phyloP scores from a whole-genome alignment of 2,797 vertebrate species.

The Paramormyrops hopkinsi region DNA sequence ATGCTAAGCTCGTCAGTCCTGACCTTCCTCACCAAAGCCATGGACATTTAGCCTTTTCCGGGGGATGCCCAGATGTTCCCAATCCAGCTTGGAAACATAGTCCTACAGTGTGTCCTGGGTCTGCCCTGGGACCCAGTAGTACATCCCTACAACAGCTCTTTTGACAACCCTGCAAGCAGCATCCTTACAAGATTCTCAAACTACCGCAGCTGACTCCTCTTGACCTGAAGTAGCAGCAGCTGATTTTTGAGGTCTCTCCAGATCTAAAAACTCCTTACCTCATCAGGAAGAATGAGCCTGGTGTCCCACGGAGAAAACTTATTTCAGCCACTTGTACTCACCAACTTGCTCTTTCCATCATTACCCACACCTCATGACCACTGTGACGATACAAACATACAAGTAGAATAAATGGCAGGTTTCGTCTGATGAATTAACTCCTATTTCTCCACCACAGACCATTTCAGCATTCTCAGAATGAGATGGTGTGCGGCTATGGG shows the following conservation, averaged over 20 bases:
- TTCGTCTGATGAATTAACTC: neutral
- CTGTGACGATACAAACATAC: neutral
- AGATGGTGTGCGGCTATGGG: neutral
- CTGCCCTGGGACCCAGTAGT: neutral
- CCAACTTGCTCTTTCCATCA: neutral
- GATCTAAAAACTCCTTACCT: neutral
- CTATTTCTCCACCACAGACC: neutral
- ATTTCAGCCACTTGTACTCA: neutral
- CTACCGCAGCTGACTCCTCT: neutral
- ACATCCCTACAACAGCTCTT: neutral
- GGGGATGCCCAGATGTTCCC: neutral
- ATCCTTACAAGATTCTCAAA: neutral
- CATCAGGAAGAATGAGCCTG: neutral
- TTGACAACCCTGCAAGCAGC: neutral
- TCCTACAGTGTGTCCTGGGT: neutral
- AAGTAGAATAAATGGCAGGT: neutral
- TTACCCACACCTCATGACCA: neutral
- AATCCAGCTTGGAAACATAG: neutral
- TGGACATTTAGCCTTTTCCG: neutral
- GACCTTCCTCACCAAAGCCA: neutral
- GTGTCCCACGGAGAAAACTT: neutral
- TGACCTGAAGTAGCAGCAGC: neutral
- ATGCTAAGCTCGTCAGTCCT: neutral
- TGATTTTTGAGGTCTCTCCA: neutral
- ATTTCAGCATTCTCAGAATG: neutral